Base-by-base conservation (phyloP, 2,888 invertebrate genomes). In the Furcula furcula region DNA sequence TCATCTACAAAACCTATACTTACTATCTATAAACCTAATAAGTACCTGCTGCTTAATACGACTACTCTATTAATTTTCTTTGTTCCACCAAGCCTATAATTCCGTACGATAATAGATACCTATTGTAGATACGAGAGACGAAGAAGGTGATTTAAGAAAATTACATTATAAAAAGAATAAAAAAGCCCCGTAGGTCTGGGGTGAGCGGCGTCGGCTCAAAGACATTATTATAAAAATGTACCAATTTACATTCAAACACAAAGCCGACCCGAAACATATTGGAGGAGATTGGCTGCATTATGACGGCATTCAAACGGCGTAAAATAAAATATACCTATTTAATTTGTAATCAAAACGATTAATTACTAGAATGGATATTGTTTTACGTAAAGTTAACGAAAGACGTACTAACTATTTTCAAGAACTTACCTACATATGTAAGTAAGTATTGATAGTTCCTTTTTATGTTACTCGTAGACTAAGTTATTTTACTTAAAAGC, bases 161-260 rank as follows among this genome's bases (percentile, higher is more conserved):
- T 87, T 84, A 86, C 81, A 80, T 81, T 79, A 78, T 80, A 79
- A 83, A 85, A 83, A 76, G 70, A 75, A 68, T 65, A 74, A 71
- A 69, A 75, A 59, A 52, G 46, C 55, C 62, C 60, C 57, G 56
- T 61, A 76, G 76, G 77, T 76, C 63, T 57, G 54, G 61, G 60
- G 57, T 51, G 60, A 58, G 74, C 72, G 75, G 77, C 72, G 55
- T 64, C 66, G 60, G 39, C 58, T 67, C 71, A 73, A 78, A 76
- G 75, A 69, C 74, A 76, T 81, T 78, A 77, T 81, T 81, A 76
- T 77, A 79, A 78, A 57, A 82, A 82, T 76, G 72, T 79, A 76
- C 72, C 73, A 79, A 81, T 84, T 81, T 84, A 83, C 79, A 85
- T 80, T 82, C 81, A 75, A 79, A 79, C 69, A 70, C 73, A 75